Percentiles rank a stretch among this genome's conserved stretches.
phyloP scores from a whole-genome alignment of 2,888 invertebrate genomes.

The Drosophila anomalata region DNA sequence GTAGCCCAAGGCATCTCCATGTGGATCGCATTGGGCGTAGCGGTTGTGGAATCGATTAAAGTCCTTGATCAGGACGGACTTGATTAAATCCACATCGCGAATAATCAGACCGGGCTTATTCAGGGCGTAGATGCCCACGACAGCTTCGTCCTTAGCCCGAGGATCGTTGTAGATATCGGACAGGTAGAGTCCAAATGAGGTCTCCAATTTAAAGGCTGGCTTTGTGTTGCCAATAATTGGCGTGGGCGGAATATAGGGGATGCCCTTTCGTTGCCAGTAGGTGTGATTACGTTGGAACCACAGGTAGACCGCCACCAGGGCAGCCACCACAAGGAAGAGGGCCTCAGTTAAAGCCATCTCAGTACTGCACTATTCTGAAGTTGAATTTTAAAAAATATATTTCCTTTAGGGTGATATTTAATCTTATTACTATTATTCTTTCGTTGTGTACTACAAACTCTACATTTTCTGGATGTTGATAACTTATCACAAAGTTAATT shows the following conservation, averaged over 20 bases:
- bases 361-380: no score
- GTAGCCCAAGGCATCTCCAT: slow-evolving; percentile 81
- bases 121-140: slow-evolving; percentile 83
- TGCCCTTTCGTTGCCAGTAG: slow-evolving; percentile 82
- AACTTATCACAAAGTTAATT: neutral
- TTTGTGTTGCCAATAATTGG: slow-evolving; percentile 84
- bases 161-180: slow-evolving; percentile 81
- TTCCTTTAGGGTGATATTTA: no score
- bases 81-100: slow-evolving; percentile 84
- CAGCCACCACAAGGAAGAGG: slow-evolving; percentile 59
- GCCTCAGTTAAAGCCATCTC: slow-evolving; percentile 66
- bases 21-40: slow-evolving; percentile 72
- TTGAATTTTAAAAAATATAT: no score
- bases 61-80: slow-evolving; percentile 84
- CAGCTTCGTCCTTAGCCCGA: slow-evolving; percentile 66
- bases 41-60: slow-evolving; percentile 83
- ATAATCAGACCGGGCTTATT: slow-evolving; percentile 84
- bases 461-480: neutral
- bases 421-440: neutral
- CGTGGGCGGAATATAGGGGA: slow-evolving; percentile 81
- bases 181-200: slow-evolving; percentile 78
- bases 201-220: slow-evolving; percentile 74
- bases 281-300: slow-evolving; percentile 82
- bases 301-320: slow-evolving; percentile 56
- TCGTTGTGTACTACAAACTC: neutral